Evolutionary conservation across 2,888 invertebrate species (phyloP).

Genomic region (Heliconius aoede): DNA sequence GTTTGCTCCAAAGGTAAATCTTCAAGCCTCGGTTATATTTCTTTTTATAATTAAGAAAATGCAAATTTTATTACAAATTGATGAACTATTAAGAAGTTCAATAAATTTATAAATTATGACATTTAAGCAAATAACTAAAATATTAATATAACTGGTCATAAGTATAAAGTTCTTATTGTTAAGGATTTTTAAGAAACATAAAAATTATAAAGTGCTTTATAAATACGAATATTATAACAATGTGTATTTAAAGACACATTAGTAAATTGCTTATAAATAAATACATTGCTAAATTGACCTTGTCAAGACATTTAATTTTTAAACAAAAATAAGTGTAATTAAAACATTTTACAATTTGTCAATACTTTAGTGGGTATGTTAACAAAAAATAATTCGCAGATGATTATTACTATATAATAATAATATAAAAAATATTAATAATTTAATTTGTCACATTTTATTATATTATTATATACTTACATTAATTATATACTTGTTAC

Average conservation of each 20-base stretch:
- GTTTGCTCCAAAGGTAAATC: background rate
- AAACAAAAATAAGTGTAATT: constrained; percentile 11
- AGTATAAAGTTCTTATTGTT: constrained; percentile 1
- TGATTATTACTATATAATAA: background rate
- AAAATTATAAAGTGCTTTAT: background rate
- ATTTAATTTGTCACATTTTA: constrained; percentile 19
- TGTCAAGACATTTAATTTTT: constrained; percentile 2
- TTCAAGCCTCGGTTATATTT: background rate
- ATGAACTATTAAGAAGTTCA: too few species aligned
- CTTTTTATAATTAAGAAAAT: too few species aligned
- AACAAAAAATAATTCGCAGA: constrained; percentile 8
- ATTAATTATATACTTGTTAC: background rate
- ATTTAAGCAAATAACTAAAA: background rate
- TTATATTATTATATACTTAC: constrained; percentile 6
- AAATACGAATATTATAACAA: background rate
- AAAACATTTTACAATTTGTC: constrained; percentile 40
- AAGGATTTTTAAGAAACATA: background rate
- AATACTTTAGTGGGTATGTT: constrained; percentile 39
- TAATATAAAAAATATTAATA: constrained; percentile 14
- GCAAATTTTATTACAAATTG: too few species aligned
- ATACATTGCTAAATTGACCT: background rate
- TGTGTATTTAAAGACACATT: background rate
- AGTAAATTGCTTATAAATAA: constrained; percentile 9
- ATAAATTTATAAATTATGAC: background rate
- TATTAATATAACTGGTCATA: background rate